Evolutionary conservation across 2,888 invertebrate genomes (phyloP).

Genomic region (Anorthoa munda): DNA sequence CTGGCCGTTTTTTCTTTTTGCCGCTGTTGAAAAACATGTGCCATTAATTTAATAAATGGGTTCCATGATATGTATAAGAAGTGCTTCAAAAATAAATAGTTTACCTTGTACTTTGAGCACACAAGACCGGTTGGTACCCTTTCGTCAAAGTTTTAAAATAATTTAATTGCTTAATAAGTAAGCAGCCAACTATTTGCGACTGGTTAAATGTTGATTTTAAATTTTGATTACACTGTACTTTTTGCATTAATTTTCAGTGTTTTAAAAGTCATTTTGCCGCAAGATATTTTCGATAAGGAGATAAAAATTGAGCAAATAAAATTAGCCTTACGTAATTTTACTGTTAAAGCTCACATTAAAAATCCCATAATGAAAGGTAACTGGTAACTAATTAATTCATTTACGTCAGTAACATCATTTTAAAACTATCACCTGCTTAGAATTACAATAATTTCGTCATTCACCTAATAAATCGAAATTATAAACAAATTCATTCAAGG

Average conservation of each 20-base stretch:
- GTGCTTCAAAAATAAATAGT: constrained; percentile 21
- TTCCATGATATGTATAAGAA: constrained; percentile 21
- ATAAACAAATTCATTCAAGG: constrained; percentile 19
- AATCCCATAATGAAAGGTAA: not conserved
- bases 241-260: not conserved
- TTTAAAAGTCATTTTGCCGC: not conserved
- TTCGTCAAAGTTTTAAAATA: constrained; percentile 35
- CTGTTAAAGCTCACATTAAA: not conserved
- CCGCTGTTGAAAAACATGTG: constrained; percentile 13
- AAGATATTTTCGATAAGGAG: not conserved
- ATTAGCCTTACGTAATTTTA: not conserved
- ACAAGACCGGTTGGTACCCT: constrained; percentile 44
- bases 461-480: constrained; percentile 2
- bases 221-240: constrained; percentile 13
- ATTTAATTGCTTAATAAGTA: constrained; percentile 58
- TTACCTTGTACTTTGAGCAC: constrained; percentile 54
- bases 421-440: not conserved
- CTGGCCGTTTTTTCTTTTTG: constrained; percentile 27
- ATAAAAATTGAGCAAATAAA: constrained; percentile 11
- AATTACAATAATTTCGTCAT: not conserved
- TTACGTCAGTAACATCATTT: not conserved
- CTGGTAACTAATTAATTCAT: not conserved
- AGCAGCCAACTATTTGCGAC: constrained; percentile 12
- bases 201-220: constrained; percentile 18
- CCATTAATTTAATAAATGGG: constrained; percentile 38